phyloP scores from a whole-genome alignment of 2,113 vertebrate species.

The Tylochromis polylepis region DNA sequence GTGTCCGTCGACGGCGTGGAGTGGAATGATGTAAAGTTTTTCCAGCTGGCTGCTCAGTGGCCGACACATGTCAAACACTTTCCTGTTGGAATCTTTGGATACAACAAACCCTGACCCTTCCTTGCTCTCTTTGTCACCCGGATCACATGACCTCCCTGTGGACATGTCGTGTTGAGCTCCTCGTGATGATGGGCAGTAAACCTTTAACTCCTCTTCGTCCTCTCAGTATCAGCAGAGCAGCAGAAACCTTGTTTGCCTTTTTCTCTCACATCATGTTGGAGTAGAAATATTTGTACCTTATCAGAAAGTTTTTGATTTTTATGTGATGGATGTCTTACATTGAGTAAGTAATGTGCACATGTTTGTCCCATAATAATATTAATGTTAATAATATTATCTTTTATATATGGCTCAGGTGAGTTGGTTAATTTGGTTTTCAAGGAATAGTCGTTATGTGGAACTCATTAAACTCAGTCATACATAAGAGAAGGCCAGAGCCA shows the following conservation, averaged over 20 bases:
- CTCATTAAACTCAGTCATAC: background rate
- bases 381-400: background rate
- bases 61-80: conserved; percentile 84
- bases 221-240: background rate
- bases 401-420: background rate
- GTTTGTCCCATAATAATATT: background rate
- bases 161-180: background rate
- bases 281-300: background rate
- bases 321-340: background rate
- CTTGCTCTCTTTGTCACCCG: background rate
- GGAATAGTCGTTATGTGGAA: background rate
- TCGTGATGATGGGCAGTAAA: background rate
- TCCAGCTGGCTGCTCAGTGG: conserved; percentile 78
- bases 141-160: background rate
- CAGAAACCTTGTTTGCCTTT: background rate
- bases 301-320: background rate
- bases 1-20: conserved; percentile 83
- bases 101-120: conserved; percentile 62
- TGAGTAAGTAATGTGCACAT: background rate
- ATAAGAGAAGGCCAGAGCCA: background rate
- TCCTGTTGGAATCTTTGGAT: conserved; percentile 80
- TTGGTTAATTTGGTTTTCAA: background rate
- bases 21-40: conserved; percentile 75
- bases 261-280: background rate
- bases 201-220: background rate